Evolutionary conservation across 2,888 invertebrate genomes (phyloP), one percentile per base, ranked within the genome.

Genomic region (Andrena haemorrhoa): DNA sequence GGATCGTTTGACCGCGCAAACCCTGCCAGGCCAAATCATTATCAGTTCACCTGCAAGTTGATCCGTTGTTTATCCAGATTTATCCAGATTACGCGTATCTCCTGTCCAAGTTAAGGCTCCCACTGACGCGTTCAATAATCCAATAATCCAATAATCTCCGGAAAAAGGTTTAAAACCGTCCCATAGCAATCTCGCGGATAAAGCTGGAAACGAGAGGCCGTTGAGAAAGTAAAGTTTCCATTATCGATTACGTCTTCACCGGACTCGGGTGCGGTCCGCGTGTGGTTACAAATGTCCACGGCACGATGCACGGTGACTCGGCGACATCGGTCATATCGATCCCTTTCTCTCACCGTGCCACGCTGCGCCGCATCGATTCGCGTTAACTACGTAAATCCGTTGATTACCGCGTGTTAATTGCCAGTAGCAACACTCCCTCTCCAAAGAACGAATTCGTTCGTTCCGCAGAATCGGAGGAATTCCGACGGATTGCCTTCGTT

Each of bases 231-330:
- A 20, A 72, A 74, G 84, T 87, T 80, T 86, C 60, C 84, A 80
- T 84, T 86, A 87, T 84, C 84, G 84, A 84, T 87, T 79, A 78
- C 77, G 69, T 74, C 35, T 79, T 75, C 71, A 33, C 61, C 64
- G 63, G 53, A 56, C 71, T 71, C 71, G 68, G 79, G 56, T 76
- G 73, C 58, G 74, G 75, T 81, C 71, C 41, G 8, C 53, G 68
- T 61, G 49, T 26, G 85, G 81, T 77, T 73, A 61, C 58, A 76
- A 82, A 83, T 41, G 41, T 70, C 76, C 41, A 26, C 49, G 64
- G 29, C 20, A 58, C 58, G 26, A 70, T 41, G 41, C 35, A 35
- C 35, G 23, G 31, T 16, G 58, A 51, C 61, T 73, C 75, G 68
- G 58, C 77, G 77, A 81, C 80, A 75, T 66, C 70, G 75, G 73